Base-by-base conservation (phyloP, 2,888 invertebrate species). In the Pristionchus fissidentatus region DNA sequence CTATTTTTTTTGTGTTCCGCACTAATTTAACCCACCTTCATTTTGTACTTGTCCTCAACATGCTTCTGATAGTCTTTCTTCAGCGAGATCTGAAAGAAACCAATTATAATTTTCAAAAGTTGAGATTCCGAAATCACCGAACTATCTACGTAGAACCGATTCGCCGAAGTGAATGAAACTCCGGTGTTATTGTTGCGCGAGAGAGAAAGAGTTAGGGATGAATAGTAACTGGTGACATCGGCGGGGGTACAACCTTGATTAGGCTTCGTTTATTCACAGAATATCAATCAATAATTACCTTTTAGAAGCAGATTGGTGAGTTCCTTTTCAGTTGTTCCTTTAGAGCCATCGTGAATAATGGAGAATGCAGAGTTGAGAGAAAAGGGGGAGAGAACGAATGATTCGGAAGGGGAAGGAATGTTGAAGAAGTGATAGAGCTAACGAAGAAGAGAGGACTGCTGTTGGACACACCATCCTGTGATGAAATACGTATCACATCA, bases 81-180 rank as follows among this genome's bases (percentile, higher is more conserved):
- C 15, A 70, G 66, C 13, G 66, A 70, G 38, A 70, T 70, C 66
- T 70, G 66, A 29, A 52, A 32, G 15, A 62, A 52, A 52, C 4
- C 52, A n/a, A 3, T 15, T n/a, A 4, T 8, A 26, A 5, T 60
- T 3, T 62, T 38, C 75, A 3, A 26, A 26, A n/a, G 3, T n/a
- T 13, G 26, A 26, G 29, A 26, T 57, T 3, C n/a, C n/a, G n/a
- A n/a, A n/a, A n/a, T 62, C 38, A 62, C 62, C 1, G 62, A 62
- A 4, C 38, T 3, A 38, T 62, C 35, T 3, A 62, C 35, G 15
- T 62, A 62, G 62, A 62, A 62, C 1, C 62, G 62, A 35, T 62
- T 62, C 15, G 62, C 62, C 19, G 62, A 62, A n/a, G 32, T 62
- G 62, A 62, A 62, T 3, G 32, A 19, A 19, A 62, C 62, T 35